These are phyloP conservation scores for Alcedo quadribrachys DNA, from an alignment of 2,797 vertebrate species.

Conservation along the genomic window DNA sequence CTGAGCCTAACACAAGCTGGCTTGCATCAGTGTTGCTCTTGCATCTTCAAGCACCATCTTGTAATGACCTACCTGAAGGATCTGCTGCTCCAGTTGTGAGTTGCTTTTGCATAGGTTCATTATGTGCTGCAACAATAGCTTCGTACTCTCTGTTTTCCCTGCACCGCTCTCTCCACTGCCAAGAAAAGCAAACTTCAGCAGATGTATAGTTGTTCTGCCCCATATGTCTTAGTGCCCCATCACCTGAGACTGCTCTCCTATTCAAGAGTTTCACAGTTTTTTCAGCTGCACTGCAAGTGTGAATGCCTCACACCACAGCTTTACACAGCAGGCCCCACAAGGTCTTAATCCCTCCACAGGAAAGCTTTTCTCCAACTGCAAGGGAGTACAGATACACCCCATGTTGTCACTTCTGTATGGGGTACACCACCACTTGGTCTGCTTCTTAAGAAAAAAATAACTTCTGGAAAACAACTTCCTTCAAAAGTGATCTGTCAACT, in stretches of 20 bases:
- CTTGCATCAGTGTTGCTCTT: neutral
- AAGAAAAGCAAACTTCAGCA: slow-evolving; percentile 1
- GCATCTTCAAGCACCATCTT: neutral
- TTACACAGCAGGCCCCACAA: accelerated
- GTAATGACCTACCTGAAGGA: slow-evolving; percentile 76
- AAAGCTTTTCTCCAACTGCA: neutral
- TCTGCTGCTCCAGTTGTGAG: slow-evolving; percentile 79
- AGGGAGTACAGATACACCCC: neutral
- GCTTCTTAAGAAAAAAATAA: neutral
- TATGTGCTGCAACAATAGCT: slow-evolving; percentile 78
- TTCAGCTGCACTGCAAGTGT: neutral
- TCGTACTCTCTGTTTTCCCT: slow-evolving; percentile 82
- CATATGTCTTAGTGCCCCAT: neutral
- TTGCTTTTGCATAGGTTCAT: slow-evolving; percentile 80
- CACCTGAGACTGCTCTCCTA: neutral
- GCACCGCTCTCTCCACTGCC: slow-evolving; percentile 82
- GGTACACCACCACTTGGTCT: neutral
- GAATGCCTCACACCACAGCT: neutral
- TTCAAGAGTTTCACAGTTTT: neutral
- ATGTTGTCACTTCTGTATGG: neutral
- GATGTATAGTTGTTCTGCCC: neutral
- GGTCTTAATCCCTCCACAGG: neutral
- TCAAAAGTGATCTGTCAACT: neutral
- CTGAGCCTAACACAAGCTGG: neutral
- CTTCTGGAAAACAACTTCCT: neutral